Evolutionary conservation across 35 echinoderm and acorn worm species (phyloP).

Genomic region (Ophioderma brevispina): DNA sequence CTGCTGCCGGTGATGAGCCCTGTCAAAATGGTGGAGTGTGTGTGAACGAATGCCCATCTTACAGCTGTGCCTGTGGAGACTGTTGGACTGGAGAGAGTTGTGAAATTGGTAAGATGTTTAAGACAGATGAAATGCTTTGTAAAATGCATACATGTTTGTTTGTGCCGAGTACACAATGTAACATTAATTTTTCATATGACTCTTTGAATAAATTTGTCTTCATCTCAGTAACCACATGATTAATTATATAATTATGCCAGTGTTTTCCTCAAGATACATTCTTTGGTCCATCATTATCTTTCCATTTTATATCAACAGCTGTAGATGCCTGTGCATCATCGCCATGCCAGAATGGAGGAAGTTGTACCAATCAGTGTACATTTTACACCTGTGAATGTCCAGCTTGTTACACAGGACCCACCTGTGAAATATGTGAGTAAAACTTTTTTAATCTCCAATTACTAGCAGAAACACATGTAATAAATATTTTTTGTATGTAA

Average conservation of each 20-base stretch:
- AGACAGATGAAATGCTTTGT: neutral
- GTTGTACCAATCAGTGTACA: slow-evolving; percentile 37
- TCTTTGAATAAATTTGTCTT: too few species aligned
- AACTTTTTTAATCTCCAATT: neutral
- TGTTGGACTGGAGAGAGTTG: slow-evolving; percentile 78
- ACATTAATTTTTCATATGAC: too few species aligned
- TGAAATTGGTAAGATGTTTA: slow-evolving; percentile 72
- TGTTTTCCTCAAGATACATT: neutral
- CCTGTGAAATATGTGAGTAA: slow-evolving; percentile 33
- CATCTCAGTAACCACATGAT: too few species aligned
- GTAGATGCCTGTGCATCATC: slow-evolving; percentile 62
- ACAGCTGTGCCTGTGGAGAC: slow-evolving; percentile 54
- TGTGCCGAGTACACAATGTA: too few species aligned
- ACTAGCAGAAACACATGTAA: too few species aligned
- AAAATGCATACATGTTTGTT: slow-evolving; percentile 34
- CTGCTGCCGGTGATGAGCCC: neutral
- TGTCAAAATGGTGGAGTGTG: slow-evolving; percentile 81
- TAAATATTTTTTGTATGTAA: too few species aligned
- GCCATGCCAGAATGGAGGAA: slow-evolving; percentile 74
- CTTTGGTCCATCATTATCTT: neutral
- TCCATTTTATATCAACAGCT: neutral
- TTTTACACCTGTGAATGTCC: slow-evolving; percentile 63
- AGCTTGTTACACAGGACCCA: slow-evolving; percentile 28
- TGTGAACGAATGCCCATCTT: slow-evolving; percentile 42
- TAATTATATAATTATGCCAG: too few species aligned